A percentile compares a stretch with the other conserved stretches of the same genome.
Evolutionary conservation across 2,888 invertebrate genomes (phyloP).

Genomic region (Tricholauxania praeusta): DNA sequence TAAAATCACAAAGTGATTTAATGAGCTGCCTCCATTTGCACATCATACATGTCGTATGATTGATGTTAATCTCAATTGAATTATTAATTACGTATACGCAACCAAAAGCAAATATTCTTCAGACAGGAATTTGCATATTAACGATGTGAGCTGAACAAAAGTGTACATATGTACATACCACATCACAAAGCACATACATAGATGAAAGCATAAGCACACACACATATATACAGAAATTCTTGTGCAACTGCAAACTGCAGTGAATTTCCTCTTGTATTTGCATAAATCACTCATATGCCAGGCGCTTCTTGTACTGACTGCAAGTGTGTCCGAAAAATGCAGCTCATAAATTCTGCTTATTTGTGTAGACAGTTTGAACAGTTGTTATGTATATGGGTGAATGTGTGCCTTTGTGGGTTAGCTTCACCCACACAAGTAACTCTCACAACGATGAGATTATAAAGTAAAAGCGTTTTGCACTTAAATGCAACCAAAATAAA

Average conservation of each 20-base stretch:
- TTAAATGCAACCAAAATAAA: slow-evolving; percentile 23
- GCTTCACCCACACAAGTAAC: neutral
- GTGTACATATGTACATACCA: neutral
- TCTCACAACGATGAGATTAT: neutral
- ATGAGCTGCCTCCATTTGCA: too few relatives aligned
- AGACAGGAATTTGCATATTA: slow-evolving; percentile 31
- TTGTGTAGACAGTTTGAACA: neutral
- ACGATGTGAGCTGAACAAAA: slow-evolving; percentile 6
- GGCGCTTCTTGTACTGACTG: neutral
- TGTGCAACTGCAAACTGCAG: slow-evolving; percentile 13
- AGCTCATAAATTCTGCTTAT: slow-evolving; percentile 29
- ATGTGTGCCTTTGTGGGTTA: neutral
- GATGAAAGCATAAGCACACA: neutral
- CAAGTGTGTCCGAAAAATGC: slow-evolving; percentile 32
- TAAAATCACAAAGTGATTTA: too few relatives aligned
- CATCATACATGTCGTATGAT: slow-evolving; percentile 34
- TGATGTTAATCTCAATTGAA: slow-evolving; percentile 44
- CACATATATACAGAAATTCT: neutral
- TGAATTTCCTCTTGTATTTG: slow-evolving; percentile 5
- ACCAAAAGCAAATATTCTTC: slow-evolving; percentile 8
- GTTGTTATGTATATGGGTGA: neutral
- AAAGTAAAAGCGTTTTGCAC: slow-evolving; percentile 8
- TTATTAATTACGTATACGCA: slow-evolving; percentile 44
- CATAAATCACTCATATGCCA: slow-evolving; percentile 30
- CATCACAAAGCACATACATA: neutral